Evolutionary conservation across 2,888 invertebrate species (phyloP).

Genomic region (Patella ulyssiponensis): DNA sequence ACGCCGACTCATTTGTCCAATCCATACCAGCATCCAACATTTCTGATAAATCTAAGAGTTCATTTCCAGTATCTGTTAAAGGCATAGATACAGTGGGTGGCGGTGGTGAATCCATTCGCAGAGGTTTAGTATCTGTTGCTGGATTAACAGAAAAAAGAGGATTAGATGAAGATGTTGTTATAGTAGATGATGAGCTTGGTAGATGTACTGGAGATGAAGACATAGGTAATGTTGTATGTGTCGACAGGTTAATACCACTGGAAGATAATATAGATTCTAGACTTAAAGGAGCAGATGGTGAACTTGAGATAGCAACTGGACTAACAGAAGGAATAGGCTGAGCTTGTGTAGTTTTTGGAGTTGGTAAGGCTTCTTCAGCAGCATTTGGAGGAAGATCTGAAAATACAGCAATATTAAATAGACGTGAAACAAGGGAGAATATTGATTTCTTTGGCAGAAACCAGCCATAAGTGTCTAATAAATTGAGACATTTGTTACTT

Average conservation of each 20-base stretch:
- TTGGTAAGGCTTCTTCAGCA: constrained; percentile 80
- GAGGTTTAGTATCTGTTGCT: not conserved
- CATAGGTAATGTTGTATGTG: constrained; percentile 10
- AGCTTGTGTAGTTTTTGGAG: constrained; percentile 70
- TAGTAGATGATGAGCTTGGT: constrained; percentile 11
- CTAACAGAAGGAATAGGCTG: constrained; percentile 43
- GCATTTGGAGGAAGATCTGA: constrained; percentile 89
- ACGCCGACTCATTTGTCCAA: constrained; percentile 60
- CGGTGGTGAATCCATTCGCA: not conserved
- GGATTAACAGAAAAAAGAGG: not conserved
- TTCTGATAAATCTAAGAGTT: constrained; percentile 59
- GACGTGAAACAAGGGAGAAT: no score
- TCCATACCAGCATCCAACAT: constrained; percentile 59
- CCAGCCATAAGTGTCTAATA: not conserved
- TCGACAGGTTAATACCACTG: not conserved
- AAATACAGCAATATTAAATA: constrained; percentile 29
- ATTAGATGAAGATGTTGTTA: constrained; percentile 6
- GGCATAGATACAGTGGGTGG: constrained; percentile 7
- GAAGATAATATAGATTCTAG: constrained; percentile 9
- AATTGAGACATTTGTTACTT: not conserved
- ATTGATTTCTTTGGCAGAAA: not conserved
- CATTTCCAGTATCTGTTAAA: constrained; percentile 22
- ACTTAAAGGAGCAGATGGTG: constrained; percentile 8
- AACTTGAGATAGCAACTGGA: constrained; percentile 24
- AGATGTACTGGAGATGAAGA: not conserved